Percentiles rank a stretch among this genome's conserved stretches.
These are phyloP conservation scores for Sciurus vulgaris DNA, from an alignment of 2,797 vertebrate species.

Conservation along the genomic window DNA sequence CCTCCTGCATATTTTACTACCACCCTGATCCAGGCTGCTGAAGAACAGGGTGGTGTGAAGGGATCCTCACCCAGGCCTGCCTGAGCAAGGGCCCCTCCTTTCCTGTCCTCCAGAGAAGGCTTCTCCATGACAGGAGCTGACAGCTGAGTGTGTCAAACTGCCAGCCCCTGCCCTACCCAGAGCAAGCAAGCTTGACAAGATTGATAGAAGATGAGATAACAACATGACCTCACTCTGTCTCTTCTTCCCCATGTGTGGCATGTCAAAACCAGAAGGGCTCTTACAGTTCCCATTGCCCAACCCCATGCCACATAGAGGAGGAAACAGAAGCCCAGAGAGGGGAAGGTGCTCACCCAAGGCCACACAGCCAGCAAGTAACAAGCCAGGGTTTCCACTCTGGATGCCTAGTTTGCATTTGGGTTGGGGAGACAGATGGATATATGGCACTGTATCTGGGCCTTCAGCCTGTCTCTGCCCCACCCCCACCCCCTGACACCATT, in stretches of 20 bases:
- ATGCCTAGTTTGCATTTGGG: background rate
- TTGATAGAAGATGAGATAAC: background rate
- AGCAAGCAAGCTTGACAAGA: background rate
- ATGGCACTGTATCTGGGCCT: background rate
- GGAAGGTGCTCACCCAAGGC: background rate
- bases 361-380: background rate
- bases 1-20: background rate
- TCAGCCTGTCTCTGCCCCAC: background rate
- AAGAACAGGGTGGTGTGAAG: background rate
- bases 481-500: background rate
- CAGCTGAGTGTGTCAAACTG: background rate
- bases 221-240: background rate
- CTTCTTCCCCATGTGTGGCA: rapidly evolving
- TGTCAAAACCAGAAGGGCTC: background rate
- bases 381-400: background rate
- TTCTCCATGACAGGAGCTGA: background rate
- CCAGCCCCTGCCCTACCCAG: background rate
- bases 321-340: conserved; percentile 12
- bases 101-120: background rate
- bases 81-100: background rate
- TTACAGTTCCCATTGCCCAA: background rate
- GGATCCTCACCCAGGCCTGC: background rate
- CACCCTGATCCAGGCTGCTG: background rate
- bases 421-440: background rate
- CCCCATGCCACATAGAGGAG: background rate